A percentile compares a stretch with the other conserved stretches of the same genome.
phyloP scores from a whole-genome alignment of 2,888 invertebrate genomes.

The Agrenia bidenticulata region DNA sequence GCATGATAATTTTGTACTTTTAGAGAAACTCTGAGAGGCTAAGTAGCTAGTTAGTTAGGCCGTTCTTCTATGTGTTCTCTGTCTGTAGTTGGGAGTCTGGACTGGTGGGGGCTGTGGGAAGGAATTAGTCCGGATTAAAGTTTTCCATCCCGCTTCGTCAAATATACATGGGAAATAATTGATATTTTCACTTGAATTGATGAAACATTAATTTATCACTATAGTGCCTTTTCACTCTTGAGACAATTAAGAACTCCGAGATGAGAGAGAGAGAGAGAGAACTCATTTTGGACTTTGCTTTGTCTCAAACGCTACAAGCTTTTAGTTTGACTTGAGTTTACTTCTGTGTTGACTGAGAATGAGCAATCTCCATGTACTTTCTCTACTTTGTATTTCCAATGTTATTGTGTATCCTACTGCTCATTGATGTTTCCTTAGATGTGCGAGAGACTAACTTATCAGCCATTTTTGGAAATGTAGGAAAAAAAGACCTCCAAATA shows the following conservation, averaged over 20 bases:
- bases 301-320: neutral
- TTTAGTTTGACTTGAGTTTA: neutral
- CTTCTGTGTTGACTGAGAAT: neutral
- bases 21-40: too few species aligned
- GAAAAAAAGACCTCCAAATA: too few species aligned
- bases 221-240: slow-evolving; percentile 26
- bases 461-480: too few species aligned
- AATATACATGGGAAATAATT: slow-evolving; percentile 46
- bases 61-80: neutral
- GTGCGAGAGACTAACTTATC: too few species aligned
- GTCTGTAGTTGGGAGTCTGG: neutral
- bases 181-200: slow-evolving; percentile 50
- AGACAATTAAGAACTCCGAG: slow-evolving; percentile 35
- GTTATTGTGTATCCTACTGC: too few species aligned
- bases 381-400: too few species aligned
- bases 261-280: neutral
- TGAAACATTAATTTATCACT: slow-evolving; percentile 49
- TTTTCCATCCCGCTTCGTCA: slow-evolving; percentile 37
- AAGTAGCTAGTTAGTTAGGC: too few species aligned
- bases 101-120: neutral
- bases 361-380: too few species aligned
- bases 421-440: too few species aligned
- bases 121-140: slow-evolving; percentile 30
- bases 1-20: too few species aligned
- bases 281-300: neutral